Base-by-base conservation (phyloP, 2,888 invertebrate genomes). In the Rhabditophanes sp. region DNA sequence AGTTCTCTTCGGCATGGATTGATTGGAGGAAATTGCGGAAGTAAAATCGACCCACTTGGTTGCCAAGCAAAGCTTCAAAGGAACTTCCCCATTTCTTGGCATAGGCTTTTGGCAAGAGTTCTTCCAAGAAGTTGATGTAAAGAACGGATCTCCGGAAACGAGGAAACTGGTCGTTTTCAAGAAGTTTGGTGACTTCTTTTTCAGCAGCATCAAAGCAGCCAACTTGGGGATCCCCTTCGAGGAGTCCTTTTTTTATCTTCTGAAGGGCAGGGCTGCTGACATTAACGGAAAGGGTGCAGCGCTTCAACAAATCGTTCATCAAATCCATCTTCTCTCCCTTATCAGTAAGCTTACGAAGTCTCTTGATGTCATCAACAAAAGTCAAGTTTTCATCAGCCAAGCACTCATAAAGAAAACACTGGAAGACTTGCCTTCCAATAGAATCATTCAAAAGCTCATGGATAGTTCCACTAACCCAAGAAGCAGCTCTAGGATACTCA, bases 91-190 rank as follows among this genome's bases (percentile, higher is more conserved):
- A 61, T 22, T 48, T 49, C 31, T 61, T 57, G n/a, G 61, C 61
- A 26, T 57, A 56, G 1, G 48, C 23, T 2, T 53, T 47, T 7
- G 61, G 61, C 9, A 61, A 44, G 25, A 61, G 41, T 24, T 53
- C 41, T 32, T 53, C 54, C 25, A 56, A 36, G 26, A 31, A 54
- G 22, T 46, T 43, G 1, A 60, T 35, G 39, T 58, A 61, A 24
- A 50, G 37, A 4, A 48, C 52, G 3, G 61, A 61, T 7, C 61
- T 50, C 16, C 56, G 47, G 44, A 61, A 61, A 15, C 59, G 46
- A 6, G 61, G 61, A 30, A 62, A 58, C 33, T 62, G 59, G 32
- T 61, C 61, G 38, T 56, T 60, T 35, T 61, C 61, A 24, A 61
- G 43, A 21, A 61, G 42, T 26, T 61, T 44, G 27, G 41, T 47